A percentile compares a stretch with the other conserved stretches of the same genome.
Evolutionary conservation across 2,888 invertebrate species (phyloP).

Genomic region (Tetanocera ferruginea): DNA sequence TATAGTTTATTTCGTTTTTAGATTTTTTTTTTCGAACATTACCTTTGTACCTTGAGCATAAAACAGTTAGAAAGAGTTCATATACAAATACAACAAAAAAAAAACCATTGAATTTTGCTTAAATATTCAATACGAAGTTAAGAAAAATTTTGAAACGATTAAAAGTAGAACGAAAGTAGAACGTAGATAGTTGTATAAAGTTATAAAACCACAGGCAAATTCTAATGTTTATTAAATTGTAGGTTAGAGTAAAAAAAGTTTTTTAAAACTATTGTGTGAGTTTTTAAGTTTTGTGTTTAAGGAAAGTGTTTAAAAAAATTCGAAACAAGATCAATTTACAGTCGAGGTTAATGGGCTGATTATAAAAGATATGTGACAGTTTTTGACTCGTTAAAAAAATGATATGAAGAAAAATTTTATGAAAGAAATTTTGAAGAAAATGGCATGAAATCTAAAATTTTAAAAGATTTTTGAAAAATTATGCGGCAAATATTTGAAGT

Average conservation of each 20-base stretch:
- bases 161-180: constrained; percentile 5
- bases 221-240: background rate
- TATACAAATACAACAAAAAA: constrained; percentile 62
- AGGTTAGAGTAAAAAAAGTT: too few relatives aligned
- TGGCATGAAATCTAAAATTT: too few relatives aligned
- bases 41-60: constrained; percentile 52
- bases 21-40: constrained; percentile 50
- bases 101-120: background rate
- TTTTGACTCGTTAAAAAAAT: background rate
- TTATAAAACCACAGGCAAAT: background rate
- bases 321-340: too few relatives aligned
- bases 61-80: constrained; percentile 49
- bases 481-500: too few relatives aligned
- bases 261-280: too few relatives aligned
- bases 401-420: background rate
- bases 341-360: too few relatives aligned
- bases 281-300: too few relatives aligned
- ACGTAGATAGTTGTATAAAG: background rate
- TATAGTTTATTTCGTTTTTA: constrained; percentile 49
- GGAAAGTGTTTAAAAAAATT: too few relatives aligned
- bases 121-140: background rate
- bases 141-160: background rate
- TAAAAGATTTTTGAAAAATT: too few relatives aligned
- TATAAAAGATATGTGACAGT: too few relatives aligned
- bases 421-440: too few relatives aligned